Evolutionary conservation across 2,888 invertebrate species (phyloP), one percentile per base, ranked within the genome.

Genomic region (Lasioglossum calceatum): DNA sequence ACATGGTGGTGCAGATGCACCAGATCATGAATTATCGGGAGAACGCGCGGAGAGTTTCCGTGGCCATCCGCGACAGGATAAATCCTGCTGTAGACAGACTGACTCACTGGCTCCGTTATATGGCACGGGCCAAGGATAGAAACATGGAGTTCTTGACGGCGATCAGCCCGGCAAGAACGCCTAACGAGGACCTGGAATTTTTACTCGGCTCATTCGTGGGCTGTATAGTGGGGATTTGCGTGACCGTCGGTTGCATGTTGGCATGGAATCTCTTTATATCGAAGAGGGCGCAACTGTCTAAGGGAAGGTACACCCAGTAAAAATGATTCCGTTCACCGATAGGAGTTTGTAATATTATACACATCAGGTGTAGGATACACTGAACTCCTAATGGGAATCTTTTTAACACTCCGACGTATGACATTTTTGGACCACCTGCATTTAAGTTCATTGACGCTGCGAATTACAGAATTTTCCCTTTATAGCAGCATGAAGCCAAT

Each of bases 81-180:
- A 92, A 94, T 83, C 95, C 95, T 10, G 92, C 95, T 0, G 92
- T 93, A 81, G 95, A 95, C 79, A 92, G 94, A 16, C 89, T 95
- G 16, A 76, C 92, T 14, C 94, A 93, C 50, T 95, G 95, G 95
- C 89, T 95, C 4, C 91, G 92, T 72, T 94, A 94, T 77, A 79
- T 92, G 8, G 94, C 93, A 0, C 91, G 94, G 74, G 92, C 93
- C n/a, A 92, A 90, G 71, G 92, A 92, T 4, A 92, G 76, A 58
- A 76, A 92, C 44, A 77, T 87, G 4, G 90, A 92, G 4, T 88
- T 94, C n/a, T 86, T 93, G 2, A 77, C 85, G 7, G 88, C 93
- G 0, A 89, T 81, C 47, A 90, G 84, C 44, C 87, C 87, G 5
- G 89, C 92, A 0, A 91, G 84, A 14, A 94, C 94, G 5, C 92